These are phyloP conservation scores for Oryzaephilus surinamensis DNA, from an alignment of 1,140 invertebrate genomes.

Conservation along the genomic window DNA sequence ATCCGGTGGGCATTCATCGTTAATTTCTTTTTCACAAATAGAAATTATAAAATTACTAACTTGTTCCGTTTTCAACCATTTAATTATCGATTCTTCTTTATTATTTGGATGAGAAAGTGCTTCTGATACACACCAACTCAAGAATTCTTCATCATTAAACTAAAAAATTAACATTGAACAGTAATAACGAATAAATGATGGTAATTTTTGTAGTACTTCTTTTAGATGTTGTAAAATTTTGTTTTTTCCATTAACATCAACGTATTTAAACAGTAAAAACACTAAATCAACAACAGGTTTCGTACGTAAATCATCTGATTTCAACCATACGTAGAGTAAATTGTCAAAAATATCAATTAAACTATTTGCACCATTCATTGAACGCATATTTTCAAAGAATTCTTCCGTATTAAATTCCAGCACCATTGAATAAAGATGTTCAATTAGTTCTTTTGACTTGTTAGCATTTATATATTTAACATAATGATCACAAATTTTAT, in stretches of 20 bases:
- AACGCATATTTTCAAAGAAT: no score
- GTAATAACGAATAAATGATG: not conserved
- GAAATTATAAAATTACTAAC: conserved; percentile 35
- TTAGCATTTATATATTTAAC: no score
- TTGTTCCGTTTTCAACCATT: conserved; percentile 40
- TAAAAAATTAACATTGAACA: conserved; percentile 4
- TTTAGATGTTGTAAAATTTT: conserved; percentile 41
- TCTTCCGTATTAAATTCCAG: no score
- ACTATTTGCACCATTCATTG: no score
- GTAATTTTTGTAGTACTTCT: conserved; percentile 30
- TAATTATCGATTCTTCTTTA: conserved; percentile 37
- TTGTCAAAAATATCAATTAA: conserved; percentile 40
- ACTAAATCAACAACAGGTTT: conserved; percentile 45
- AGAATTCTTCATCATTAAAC: conserved; percentile 16
- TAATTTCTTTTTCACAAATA: conserved; percentile 34
- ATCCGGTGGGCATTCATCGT: conserved; percentile 35
- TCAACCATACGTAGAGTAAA: conserved; percentile 41
- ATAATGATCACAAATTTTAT: no score
- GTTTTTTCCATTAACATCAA: conserved; percentile 38
- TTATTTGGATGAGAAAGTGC: conserved; percentile 40
- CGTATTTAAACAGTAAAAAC: conserved; percentile 45
- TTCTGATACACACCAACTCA: conserved; percentile 37
- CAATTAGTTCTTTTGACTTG: no score
- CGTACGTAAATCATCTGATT: conserved; percentile 32
- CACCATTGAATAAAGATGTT: no score